Conservation (phyloP, 30 jellyfish, hydroid and myxozoan species). For the Turritopsis dohrnii region DNA sequence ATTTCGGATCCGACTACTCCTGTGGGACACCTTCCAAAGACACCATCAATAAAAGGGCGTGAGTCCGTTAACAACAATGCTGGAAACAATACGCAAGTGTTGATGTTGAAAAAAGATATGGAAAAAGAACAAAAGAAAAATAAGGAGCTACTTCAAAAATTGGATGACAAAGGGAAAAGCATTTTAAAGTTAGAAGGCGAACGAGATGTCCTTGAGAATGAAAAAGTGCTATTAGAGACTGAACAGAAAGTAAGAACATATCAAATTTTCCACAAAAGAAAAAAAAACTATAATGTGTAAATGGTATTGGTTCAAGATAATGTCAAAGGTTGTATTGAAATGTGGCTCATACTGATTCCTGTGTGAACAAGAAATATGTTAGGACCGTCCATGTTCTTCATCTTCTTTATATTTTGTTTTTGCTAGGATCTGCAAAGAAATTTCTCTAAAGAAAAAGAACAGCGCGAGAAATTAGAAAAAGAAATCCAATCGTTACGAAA, state of each 20-base stretch:
- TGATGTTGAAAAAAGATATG: constrained; percentile 56
- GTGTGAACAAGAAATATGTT: too few relatives aligned
- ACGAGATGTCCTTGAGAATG: constrained; percentile 73
- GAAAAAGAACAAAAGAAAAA: constrained; percentile 69
- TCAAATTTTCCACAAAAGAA: background rate
- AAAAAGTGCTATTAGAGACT: constrained; percentile 74
- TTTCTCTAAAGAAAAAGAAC: constrained; percentile 66
- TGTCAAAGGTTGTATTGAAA: background rate
- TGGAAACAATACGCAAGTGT: constrained; percentile 25
- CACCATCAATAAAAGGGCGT: constrained; percentile 10
- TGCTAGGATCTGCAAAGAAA: constrained; percentile 70
- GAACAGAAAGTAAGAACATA: constrained; percentile 57
- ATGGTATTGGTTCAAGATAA: background rate
- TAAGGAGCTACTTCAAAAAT: constrained; percentile 39
- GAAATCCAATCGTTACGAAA: constrained; percentile 51
- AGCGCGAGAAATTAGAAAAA: constrained; percentile 81
- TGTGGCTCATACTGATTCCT: too few relatives aligned
- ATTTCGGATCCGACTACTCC: background rate
- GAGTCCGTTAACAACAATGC: constrained; percentile 27
- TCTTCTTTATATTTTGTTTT: background rate
- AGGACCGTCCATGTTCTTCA: too few relatives aligned
- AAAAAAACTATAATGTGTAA: background rate
- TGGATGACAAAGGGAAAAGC: constrained; percentile 53
- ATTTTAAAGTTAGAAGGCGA: constrained; percentile 60
- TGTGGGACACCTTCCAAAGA: constrained; percentile 8